Evolutionary conservation across 2,888 invertebrate species (phyloP).

Genomic region (Neoascia interrupta): DNA sequence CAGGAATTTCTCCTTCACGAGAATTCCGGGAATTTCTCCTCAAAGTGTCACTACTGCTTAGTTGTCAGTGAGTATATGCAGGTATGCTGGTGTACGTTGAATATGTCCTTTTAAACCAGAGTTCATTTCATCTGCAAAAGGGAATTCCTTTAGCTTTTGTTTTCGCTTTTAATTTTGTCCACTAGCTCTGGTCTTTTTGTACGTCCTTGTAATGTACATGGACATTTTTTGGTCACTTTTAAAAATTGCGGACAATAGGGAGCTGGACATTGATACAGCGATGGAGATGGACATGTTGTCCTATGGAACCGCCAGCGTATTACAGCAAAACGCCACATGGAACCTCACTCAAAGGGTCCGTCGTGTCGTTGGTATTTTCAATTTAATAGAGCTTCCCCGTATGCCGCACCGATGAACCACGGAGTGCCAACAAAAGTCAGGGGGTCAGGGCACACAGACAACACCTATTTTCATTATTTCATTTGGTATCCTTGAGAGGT

Average conservation of each 20-base stretch:
- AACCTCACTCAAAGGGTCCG: slow-evolving; percentile 45
- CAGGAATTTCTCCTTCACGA: slow-evolving; percentile 30
- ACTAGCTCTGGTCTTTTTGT: slow-evolving; percentile 4
- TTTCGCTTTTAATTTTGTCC: slow-evolving; percentile 52
- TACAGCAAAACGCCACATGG: slow-evolving; percentile 8
- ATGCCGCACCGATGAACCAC: background rate
- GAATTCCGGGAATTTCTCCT: slow-evolving; percentile 38
- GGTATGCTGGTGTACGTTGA: background rate
- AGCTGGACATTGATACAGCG: no score
- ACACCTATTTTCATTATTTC: slow-evolving; percentile 61
- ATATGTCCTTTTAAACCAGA: slow-evolving; percentile 10
- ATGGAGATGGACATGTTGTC: slow-evolving; percentile 4
- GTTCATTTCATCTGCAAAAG: slow-evolving; percentile 57
- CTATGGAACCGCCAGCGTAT: slow-evolving; percentile 10
- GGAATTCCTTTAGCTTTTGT: slow-evolving; percentile 43
- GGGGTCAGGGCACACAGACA: slow-evolving; percentile 44
- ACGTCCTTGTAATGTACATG: background rate
- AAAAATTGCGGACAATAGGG: slow-evolving; percentile 33
- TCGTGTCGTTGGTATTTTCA: slow-evolving; percentile 63
- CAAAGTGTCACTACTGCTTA: slow-evolving; percentile 57
- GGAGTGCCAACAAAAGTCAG: slow-evolving; percentile 34
- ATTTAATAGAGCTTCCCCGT: slow-evolving; percentile 65
- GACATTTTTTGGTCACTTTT: slow-evolving; percentile 26
- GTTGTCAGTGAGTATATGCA: slow-evolving; percentile 14
- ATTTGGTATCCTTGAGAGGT: slow-evolving; percentile 53